A percentile compares a stretch with the other conserved stretches of the same genome.
These are phyloP conservation scores for Solenopsis invicta DNA, from an alignment of 1,140 invertebrate genomes.

Conservation along the genomic window DNA sequence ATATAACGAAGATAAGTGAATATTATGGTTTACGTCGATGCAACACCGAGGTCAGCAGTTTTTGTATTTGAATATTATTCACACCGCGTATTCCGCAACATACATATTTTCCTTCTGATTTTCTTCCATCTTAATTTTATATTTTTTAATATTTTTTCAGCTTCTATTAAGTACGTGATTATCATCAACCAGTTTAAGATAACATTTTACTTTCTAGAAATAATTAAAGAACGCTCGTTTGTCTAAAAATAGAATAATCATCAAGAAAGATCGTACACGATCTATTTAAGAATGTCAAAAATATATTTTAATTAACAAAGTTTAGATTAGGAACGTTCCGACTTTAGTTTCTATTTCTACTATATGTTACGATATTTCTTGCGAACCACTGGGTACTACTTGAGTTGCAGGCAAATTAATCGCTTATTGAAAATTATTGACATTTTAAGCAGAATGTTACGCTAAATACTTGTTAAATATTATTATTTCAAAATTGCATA, in stretches of 20 bases:
- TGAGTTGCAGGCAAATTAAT: not conserved
- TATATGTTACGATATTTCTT: not conserved
- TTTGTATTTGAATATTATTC: not conserved
- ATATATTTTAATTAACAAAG: too few relatives aligned
- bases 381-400: not conserved
- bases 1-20: slow-evolving; percentile 67
- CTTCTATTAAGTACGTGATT: not conserved
- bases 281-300: too few relatives aligned
- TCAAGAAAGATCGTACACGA: too few relatives aligned
- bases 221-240: too few relatives aligned
- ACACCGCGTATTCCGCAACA: not conserved
- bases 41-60: not conserved
- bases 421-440: not conserved
- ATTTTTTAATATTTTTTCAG: not conserved
- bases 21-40: slow-evolving; percentile 21
- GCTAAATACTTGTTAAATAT: not conserved
- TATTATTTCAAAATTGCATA: not conserved
- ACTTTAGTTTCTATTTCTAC: not conserved
- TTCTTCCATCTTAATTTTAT: not conserved
- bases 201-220: not conserved
- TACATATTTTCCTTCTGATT: not conserved
- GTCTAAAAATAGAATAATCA: too few relatives aligned
- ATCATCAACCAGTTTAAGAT: not conserved
- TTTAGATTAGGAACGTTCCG: too few relatives aligned
- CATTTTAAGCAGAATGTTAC: not conserved